Conservation (phyloP, 2,797 vertebrate genomes). For the Podarcis lilfordi region DNA sequence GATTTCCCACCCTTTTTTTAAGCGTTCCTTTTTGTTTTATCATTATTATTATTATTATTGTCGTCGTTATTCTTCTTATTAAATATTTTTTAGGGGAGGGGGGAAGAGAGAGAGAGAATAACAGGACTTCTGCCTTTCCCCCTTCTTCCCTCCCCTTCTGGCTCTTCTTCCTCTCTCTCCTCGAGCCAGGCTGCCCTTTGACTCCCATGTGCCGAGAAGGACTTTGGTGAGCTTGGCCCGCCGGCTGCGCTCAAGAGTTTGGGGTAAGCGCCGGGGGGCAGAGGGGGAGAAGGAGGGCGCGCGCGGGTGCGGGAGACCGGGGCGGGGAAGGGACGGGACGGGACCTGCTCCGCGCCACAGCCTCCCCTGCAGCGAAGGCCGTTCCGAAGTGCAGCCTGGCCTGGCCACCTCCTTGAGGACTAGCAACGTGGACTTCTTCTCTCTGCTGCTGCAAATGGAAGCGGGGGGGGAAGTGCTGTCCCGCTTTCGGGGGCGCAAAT, state of each 20-base stretch:
- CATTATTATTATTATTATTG: no score
- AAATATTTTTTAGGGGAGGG: no score
- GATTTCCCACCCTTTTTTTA: not conserved
- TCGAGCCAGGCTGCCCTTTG: not conserved
- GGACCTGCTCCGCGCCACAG: not conserved
- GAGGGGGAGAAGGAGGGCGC: not conserved
- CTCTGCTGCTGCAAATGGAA: not conserved
- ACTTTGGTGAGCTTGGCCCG: conserved; percentile 58
- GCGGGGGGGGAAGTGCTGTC: no score
- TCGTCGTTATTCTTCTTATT: not conserved
- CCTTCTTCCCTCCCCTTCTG: no score
- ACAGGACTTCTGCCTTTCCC: no score
- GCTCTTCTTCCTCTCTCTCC: not conserved
- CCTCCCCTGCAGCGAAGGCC: no score
- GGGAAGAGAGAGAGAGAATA: not conserved
- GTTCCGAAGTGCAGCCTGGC: not conserved
- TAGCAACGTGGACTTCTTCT: not conserved
- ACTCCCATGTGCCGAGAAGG: conserved; percentile 63
- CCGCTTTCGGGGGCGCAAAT: not conserved
- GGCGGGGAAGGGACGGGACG: not conserved
- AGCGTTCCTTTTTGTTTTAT: not conserved
- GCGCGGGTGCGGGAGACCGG: not conserved
- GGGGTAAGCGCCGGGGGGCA: not conserved
- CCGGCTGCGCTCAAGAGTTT: conserved; percentile 61
- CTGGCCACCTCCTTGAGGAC: not conserved